Evolutionary conservation across 2,888 invertebrate genomes (phyloP), one percentile per base, ranked within the genome.

Genomic region (Muschampia plurimacula): DNA sequence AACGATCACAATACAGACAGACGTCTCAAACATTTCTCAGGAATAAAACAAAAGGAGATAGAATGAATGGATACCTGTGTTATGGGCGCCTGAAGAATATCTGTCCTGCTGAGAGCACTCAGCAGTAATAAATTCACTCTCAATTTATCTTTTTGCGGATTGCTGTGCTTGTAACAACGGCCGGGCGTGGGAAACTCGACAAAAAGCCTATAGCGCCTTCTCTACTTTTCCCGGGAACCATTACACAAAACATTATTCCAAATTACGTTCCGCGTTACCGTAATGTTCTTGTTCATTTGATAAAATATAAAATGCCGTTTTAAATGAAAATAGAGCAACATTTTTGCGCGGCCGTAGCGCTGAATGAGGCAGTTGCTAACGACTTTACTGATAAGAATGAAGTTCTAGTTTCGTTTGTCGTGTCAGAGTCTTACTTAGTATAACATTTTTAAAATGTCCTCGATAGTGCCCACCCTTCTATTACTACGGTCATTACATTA

Each of bases 161-260:
- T 89, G 89, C 88, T 89, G 86, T 89, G 86, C 84, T 84, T 84
- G 82, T 84, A 82, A 82, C 83, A 81, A 84, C 82, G 82, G 81
- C 78, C 76, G 81, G 83, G 83, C 86, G 86, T 86, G 86, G 84
- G 85, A 85, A 86, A 80, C 80, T 84, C 81, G 77, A 78, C 86
- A 86, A 87, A 85, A 85, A 86, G 85, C 85, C 84, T 84, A 85
- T 85, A 81, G 83, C 85, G 83, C 81, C 82, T 80, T 82, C 85
- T 84, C 84, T 86, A 85, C 85, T 87, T 85, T 85, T 80, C 82
- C 78, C 85, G 86, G 83, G 83, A 84, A 83, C 89, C 88, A 89
- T 90, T 90, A 89, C 86, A 86, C 87, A 88, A 88, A 89, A 88
- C 88, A 89, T 90, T 91, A 90, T 90, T 90, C 85, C 86, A 90